phyloP scores from a whole-genome alignment of 1,140 invertebrate species.

The Anastrepha ludens region DNA sequence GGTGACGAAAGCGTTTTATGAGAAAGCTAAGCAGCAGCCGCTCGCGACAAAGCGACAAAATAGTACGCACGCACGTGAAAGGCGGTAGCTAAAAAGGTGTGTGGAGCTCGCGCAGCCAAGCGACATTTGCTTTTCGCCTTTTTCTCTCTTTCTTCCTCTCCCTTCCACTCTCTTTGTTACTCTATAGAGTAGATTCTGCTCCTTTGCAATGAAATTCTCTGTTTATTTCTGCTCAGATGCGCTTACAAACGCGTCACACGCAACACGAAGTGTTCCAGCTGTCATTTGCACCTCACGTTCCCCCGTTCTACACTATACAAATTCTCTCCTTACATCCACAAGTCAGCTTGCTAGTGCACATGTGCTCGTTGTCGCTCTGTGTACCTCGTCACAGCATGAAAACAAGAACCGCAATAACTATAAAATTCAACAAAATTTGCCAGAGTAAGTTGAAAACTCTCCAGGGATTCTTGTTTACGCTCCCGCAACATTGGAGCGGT shows the following conservation, averaged over 20 bases:
- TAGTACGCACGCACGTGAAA: neutral
- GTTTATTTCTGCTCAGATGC: conserved; percentile 26
- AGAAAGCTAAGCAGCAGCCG: neutral
- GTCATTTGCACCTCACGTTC: neutral
- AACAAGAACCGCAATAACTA: conserved; percentile 19
- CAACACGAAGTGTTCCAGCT: neutral
- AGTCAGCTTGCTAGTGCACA: conserved; percentile 17
- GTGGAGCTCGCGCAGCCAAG: neutral
- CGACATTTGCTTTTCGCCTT: neutral
- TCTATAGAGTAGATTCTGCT: neutral
- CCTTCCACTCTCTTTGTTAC: neutral
- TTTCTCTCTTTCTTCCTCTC: neutral
- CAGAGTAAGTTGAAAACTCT: neutral
- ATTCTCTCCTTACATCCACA: neutral
- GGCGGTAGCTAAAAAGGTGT: neutral
- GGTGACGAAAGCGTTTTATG: neutral
- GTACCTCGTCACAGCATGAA: conserved; percentile 29
- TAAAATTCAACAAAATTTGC: neutral
- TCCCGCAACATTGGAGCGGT: neutral
- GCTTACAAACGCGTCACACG: conserved; percentile 11
- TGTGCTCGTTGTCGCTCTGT: neutral
- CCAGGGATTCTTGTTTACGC: neutral
- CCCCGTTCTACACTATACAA: neutral
- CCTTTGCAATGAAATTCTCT: neutral
- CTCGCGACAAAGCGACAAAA: neutral